Evolutionary conservation across 1,140 invertebrate genomes (phyloP).

Genomic region (Papilio xuthus): DNA sequence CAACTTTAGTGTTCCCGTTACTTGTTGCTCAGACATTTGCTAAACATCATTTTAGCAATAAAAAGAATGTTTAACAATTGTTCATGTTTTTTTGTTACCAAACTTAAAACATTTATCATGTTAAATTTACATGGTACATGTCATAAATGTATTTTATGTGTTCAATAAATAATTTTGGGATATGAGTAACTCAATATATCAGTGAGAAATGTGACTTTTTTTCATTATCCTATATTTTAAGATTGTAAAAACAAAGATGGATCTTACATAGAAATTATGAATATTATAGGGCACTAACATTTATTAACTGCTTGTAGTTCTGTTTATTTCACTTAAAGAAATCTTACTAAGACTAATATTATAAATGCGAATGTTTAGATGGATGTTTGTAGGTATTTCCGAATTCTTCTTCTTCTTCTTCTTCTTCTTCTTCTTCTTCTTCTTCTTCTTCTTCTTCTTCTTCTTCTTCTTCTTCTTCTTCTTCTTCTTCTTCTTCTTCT

Average conservation of each 20-base stretch:
- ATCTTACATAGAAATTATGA: not conserved
- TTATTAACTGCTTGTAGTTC: no score
- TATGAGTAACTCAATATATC: not conserved
- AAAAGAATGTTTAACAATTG: slow-evolving; percentile 74
- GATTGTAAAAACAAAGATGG: not conserved
- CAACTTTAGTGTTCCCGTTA: slow-evolving; percentile 96
- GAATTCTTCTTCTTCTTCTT: no score
- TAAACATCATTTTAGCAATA: slow-evolving; percentile 79
- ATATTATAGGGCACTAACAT: not conserved
- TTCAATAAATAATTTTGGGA: not conserved
- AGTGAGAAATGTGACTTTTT: not conserved
- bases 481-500: no score
- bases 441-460: no score
- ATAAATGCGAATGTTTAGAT: no score
- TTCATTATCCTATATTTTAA: not conserved
- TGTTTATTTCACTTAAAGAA: no score
- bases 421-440: no score
- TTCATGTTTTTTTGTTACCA: slow-evolving; percentile 16
- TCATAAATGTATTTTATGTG: not conserved
- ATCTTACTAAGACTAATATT: no score
- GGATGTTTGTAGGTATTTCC: no score
- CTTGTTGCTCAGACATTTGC: slow-evolving; percentile 98
- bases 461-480: no score
- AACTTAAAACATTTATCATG: not conserved
- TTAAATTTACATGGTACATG: not conserved